These are phyloP conservation scores for Apogon hyalosoma DNA, from an alignment of 2,797 vertebrate genomes.

Conservation along the genomic window DNA sequence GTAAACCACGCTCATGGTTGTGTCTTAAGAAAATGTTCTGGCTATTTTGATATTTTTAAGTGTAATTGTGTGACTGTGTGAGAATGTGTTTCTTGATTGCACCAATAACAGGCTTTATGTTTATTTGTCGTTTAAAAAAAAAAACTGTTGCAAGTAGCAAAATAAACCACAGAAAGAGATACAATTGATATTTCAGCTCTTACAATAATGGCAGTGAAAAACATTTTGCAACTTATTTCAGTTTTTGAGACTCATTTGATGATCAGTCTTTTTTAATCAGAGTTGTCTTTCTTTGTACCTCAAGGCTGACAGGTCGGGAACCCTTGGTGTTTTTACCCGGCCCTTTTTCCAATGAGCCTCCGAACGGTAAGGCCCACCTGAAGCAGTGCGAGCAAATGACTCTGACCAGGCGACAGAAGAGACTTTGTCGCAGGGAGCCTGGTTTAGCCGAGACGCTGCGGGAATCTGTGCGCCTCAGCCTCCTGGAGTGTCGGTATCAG, in stretches of 20 bases:
- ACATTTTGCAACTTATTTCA: not conserved
- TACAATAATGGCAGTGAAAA: slow-evolving; percentile 1
- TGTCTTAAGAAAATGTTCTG: not conserved
- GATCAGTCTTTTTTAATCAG: not conserved
- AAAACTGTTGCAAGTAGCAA: too few relatives aligned
- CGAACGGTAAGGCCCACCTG: slow-evolving; percentile 86
- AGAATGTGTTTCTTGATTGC: too few relatives aligned
- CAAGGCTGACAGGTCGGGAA: slow-evolving; percentile 93
- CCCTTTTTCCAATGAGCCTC: slow-evolving; percentile 80
- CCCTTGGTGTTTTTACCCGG: slow-evolving; percentile 89
- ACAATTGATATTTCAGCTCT: not conserved
- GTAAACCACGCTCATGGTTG: not conserved
- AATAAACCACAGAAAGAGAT: too few relatives aligned
- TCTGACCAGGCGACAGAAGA: slow-evolving; percentile 91
- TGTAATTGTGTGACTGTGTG: too few relatives aligned
- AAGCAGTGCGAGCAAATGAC: slow-evolving; percentile 97
- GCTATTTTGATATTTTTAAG: not conserved
- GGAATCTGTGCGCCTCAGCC: slow-evolving; percentile 92
- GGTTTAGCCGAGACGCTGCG: slow-evolving; percentile 94
- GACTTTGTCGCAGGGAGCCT: slow-evolving; percentile 93
- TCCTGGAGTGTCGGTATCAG: slow-evolving; percentile 95
- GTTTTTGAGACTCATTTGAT: not conserved
- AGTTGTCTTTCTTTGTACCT: not conserved
- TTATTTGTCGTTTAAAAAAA: too few relatives aligned
- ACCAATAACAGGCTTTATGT: too few relatives aligned